These are phyloP conservation scores for Dicyrtoma fusca DNA, from an alignment of 2,888 invertebrate genomes.

Conservation along the genomic window DNA sequence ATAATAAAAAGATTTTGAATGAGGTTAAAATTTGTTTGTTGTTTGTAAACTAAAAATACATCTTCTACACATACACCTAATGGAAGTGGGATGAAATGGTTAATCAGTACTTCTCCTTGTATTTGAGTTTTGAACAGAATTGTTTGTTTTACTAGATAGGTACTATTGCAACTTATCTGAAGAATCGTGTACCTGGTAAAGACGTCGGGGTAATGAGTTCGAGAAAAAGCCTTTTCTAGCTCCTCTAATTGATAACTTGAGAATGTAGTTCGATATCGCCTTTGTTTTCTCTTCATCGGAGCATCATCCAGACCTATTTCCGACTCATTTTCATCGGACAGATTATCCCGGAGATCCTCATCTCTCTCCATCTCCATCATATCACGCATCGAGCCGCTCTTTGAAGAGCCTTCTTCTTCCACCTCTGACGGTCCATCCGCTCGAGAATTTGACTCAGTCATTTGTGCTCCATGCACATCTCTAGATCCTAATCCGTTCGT, in stretches of 20 bases:
- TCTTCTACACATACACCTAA: too few species aligned
- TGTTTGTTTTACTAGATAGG: too few species aligned
- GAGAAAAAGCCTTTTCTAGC: conserved; percentile 93
- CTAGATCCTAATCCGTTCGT: too few species aligned
- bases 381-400: conserved; percentile 37
- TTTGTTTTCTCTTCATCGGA: conserved; percentile 80
- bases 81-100: too few species aligned
- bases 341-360: conserved; percentile 26
- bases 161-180: too few species aligned
- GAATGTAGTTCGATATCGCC: conserved; percentile 88
- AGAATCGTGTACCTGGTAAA: conserved; percentile 80
- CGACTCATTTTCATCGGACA: conserved; percentile 50
- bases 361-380: conserved; percentile 45
- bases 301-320: conserved; percentile 34
- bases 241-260: conserved; percentile 94
- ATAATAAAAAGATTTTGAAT: too few species aligned
- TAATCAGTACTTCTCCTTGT: too few species aligned
- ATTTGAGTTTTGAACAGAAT: too few species aligned
- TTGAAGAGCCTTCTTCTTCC: conserved; percentile 28
- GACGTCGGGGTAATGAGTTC: conserved; percentile 98
- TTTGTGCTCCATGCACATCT: background rate
- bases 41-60: too few species aligned
- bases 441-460: background rate
- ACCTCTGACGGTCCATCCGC: background rate
- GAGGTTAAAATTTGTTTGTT: too few species aligned